Evolutionary conservation across 2,113 vertebrate species (phyloP), one percentile per base, ranked within the genome.

Genomic region (Lophochroa leadbeateri): DNA sequence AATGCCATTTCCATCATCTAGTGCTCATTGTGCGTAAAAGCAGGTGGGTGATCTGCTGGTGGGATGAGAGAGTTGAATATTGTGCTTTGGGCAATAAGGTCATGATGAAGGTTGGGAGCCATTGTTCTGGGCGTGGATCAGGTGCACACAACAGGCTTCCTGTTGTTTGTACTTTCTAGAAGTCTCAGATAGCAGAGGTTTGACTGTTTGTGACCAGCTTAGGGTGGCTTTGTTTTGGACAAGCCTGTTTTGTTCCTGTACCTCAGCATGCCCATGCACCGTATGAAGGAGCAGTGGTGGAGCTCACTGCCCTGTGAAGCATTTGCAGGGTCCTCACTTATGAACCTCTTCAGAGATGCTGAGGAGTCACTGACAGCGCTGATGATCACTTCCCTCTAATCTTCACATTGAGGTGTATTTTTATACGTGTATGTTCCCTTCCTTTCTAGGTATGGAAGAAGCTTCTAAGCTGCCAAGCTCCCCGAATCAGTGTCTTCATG

Each of bases 401-500:
- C 20, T 67, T 58, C 20, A 24, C 10, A 24, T 15, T 33, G 11
- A 52, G 28, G 2, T 60, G 2, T 18, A 2, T 29, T 47, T 88
- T 77, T 13, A 58, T 43, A 18, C 2, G 0, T 9, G 20, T 23
- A 3, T 70, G 12, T 63, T 77, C 41, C 24, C 46, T 92, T 83
- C 50, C n/a, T 69, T 84, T 53, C 24, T 58, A 99, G 99, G 99
- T 99, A 63, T 99, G 99, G 99, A 98, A 99, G 91, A 98, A 94
- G 95, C 95, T 99, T 63, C 91, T 98, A 20, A 98, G 93, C 65
- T 44, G 83, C 46, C 84, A 98, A 41, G 88, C 95, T 60, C 98
- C 98, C 2, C 82, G 95, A 72, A 89, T 99, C 71, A 99, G 94
- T 3, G 96, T 99, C 24, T 99, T 99, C 90, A 99, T 99, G 99